Base-by-base conservation (phyloP, 2,113 vertebrate species). In the Clupea harengus region DNA sequence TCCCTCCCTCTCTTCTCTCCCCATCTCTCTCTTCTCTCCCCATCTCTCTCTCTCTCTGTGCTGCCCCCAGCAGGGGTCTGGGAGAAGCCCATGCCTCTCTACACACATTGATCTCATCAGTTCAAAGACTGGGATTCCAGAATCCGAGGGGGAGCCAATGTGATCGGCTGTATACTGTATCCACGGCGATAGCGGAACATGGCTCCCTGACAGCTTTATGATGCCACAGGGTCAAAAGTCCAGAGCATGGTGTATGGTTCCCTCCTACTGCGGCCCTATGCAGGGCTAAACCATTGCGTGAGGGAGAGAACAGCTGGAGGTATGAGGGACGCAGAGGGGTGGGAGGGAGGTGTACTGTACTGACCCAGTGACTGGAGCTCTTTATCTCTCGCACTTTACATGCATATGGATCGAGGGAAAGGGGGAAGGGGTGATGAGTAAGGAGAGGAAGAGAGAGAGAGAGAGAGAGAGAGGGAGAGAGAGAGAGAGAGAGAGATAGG, bases 81-180 rank as follows among this genome's bases (percentile, higher is more conserved):
- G 25, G 67, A 75, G 67, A 4, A 13, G 67, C 10, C 67, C 10
- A 75, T 28, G 67, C 0, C 25, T 75, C 67, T 75, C 11, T 32
- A 11, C 10, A 13, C 28, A 78, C 3, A 78, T 39, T 2, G 11
- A 78, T 78, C 28, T 75, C 72, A 78, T 78, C 28, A 3, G 25
- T 78, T 78, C 72, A 78, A 78, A 78, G 72, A 78, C 10, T 15
- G 13, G 72, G 28, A 15, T 78, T 78, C 72, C 72, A 78, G 72
- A 78, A 39, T 13, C 13, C 25, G 28, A 44, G 28, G 72, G 72
- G 72, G 28, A 32, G 13, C 72, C 25, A 0, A 32, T 11, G 28
- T 17, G 72, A 78, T 78, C 28, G 28, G 28, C 72, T 78, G 72
- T 78, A 78, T 78, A 44, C 72, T 32, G 72, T 78, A 13, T 78